A percentile compares a stretch with the other conserved stretches of the same genome.
phyloP scores from a whole-genome alignment of 2,113 vertebrate genomes.

The Columbina picui region DNA sequence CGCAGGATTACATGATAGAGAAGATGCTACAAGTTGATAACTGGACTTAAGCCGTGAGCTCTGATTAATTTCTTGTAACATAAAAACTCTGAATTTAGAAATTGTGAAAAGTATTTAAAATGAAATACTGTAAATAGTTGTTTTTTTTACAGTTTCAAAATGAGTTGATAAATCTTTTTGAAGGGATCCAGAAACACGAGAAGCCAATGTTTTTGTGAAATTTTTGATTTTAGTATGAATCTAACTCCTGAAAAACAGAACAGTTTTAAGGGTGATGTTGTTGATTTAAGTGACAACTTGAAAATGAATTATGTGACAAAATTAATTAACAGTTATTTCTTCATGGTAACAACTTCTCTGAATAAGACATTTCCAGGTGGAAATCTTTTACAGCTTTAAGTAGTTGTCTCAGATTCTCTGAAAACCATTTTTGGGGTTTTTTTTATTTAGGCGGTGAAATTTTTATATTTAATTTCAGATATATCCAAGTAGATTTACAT shows the following conservation, averaged over 20 bases:
- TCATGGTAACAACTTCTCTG: constrained; percentile 60
- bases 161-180: constrained; percentile 82
- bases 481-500: constrained; percentile 83
- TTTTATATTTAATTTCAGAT: constrained; percentile 85
- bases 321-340: constrained; percentile 72
- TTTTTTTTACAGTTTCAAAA: constrained; percentile 82
- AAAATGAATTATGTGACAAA: constrained; percentile 74
- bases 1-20: constrained; percentile 51
- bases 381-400: constrained; percentile 84
- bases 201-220: constrained; percentile 80
- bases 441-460: constrained; percentile 76
- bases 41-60: constrained; percentile 80
- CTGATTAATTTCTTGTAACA: constrained; percentile 79
- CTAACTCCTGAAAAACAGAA: constrained; percentile 79
- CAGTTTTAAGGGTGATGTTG: constrained; percentile 82
- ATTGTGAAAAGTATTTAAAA: constrained; percentile 87
- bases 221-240: constrained; percentile 81
- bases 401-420: constrained; percentile 79
- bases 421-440: constrained; percentile 62
- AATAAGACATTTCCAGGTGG: constrained; percentile 76
- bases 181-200: constrained; percentile 78
- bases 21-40: constrained; percentile 71
- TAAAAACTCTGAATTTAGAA: constrained; percentile 79
- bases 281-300: constrained; percentile 73
- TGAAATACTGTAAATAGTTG: constrained; percentile 85